Evolutionary conservation across 2,888 invertebrate genomes (phyloP), one percentile per base, ranked within the genome.

Genomic region (Phania funesta): DNA sequence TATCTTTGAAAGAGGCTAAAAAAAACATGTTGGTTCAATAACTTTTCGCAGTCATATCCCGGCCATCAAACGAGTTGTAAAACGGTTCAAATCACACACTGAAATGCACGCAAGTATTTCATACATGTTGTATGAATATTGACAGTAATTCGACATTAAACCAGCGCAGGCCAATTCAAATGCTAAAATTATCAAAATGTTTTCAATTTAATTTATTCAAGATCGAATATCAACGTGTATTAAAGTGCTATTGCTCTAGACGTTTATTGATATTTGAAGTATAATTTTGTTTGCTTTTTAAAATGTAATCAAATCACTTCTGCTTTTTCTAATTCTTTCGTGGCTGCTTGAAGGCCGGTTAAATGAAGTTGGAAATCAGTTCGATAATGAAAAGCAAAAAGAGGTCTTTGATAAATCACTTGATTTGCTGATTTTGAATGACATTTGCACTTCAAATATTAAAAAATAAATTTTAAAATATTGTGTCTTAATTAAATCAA

Each of bases 131-230:
- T 44, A 58, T 52, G 44, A 65, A 65, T 70, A 70, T 65, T 75
- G 80, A 81, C 80, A 81, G 76, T 81, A 81, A 81, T 76, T 81
- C 76, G 80, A 81, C 76, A 62, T 71, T 76, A 67, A 81, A 76
- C 60, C 58, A 65, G 38, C 71, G 75, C 67, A 67, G 73, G 38
- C 29, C 35, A n/a, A n/a, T n/a, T n/a, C n/a, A 74, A 74, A 75
- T 48, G 38, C 29, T 67, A 22, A 65, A 35, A 65, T 48, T 48
- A 35, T 11, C 22, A 68, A 54, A 64, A 75, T 80, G 35, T 60
- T 74, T 74, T 80, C 65, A 70, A 60, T 41, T 52, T 46, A 74
- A 65, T 41, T n/a, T 54, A 60, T 80, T 75, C 80, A 80, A 71
- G 70, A 70, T 64, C 80, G 71, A 70, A 74, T 75, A 75, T 65